Percentiles rank a stretch among this genome's conserved stretches.
phyloP scores from a whole-genome alignment of 2,797 vertebrate genomes.

The Chelonia mydas region DNA sequence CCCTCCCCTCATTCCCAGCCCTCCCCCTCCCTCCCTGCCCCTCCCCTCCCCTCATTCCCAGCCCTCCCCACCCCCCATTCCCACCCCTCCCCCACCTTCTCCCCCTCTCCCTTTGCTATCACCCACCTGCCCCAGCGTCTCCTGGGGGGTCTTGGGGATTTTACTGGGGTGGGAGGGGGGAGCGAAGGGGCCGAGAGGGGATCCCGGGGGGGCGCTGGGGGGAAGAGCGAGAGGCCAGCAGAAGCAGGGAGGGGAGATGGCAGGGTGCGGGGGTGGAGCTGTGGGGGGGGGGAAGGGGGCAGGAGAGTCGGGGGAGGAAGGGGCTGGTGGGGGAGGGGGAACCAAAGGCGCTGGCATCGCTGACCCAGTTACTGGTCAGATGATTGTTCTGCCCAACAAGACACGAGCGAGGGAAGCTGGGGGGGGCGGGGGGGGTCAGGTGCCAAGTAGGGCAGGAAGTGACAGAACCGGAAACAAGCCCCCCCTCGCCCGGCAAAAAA shows the following conservation, averaged over 20 bases:
- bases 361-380: neutral
- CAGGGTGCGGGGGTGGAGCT: neutral
- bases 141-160: too few relatives aligned
- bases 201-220: conserved; percentile 2
- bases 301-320: conserved; percentile 23
- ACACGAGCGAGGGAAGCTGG: neutral
- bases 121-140: neutral
- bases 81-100: neutral
- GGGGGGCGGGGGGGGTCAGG: conserved; percentile 21
- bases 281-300: neutral
- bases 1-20: too few relatives aligned
- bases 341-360: neutral
- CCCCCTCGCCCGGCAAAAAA: neutral
- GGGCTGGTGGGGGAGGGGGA: conserved; percentile 3
- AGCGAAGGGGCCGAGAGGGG: conserved; percentile 27
- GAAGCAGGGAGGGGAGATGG: neutral
- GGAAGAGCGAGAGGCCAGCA: neutral
- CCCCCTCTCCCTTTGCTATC: neutral
- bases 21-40: too few relatives aligned
- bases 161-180: too few relatives aligned
- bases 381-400: neutral
- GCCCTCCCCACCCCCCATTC: neutral
- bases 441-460: neutral
- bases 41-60: too few relatives aligned
- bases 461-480: neutral